Percentiles rank a stretch among this genome's conserved stretches.
phyloP scores from a whole-genome alignment of 2,888 invertebrate species.

The Sphinx pinastri region DNA sequence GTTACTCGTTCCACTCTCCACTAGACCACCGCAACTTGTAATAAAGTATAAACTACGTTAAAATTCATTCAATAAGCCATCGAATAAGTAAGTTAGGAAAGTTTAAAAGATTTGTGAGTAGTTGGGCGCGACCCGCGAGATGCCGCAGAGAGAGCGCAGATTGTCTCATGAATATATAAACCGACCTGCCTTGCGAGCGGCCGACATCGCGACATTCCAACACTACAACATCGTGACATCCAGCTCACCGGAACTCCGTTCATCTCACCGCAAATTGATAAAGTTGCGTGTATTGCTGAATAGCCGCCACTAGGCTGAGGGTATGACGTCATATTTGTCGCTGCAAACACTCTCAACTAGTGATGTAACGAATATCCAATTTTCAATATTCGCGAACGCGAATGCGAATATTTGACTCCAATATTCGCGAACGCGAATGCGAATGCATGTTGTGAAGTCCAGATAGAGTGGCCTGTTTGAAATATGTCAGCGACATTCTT shows the following conservation, averaged over 20 bases:
- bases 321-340: too few relatives aligned
- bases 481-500: too few relatives aligned
- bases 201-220: background rate
- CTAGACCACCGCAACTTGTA: background rate
- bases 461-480: too few relatives aligned
- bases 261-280: constrained; percentile 16
- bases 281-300: background rate
- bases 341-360: too few relatives aligned
- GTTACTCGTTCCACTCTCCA: too few relatives aligned
- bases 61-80: background rate
- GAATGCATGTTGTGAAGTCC: too few relatives aligned
- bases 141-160: background rate
- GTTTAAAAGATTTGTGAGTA: background rate
- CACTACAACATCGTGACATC: background rate
- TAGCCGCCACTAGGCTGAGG: background rate
- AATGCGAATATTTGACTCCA: too few relatives aligned
- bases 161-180: constrained; percentile 21
- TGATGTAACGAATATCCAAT: too few relatives aligned
- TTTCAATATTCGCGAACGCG: too few relatives aligned
- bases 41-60: background rate
- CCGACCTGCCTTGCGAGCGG: background rate
- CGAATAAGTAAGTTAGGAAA: background rate
- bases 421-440: too few relatives aligned
- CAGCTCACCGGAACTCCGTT: background rate
- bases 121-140: background rate